Evolutionary conservation across 1,140 invertebrate genomes (phyloP).

Genomic region (Teleogryllus occipitalis): DNA sequence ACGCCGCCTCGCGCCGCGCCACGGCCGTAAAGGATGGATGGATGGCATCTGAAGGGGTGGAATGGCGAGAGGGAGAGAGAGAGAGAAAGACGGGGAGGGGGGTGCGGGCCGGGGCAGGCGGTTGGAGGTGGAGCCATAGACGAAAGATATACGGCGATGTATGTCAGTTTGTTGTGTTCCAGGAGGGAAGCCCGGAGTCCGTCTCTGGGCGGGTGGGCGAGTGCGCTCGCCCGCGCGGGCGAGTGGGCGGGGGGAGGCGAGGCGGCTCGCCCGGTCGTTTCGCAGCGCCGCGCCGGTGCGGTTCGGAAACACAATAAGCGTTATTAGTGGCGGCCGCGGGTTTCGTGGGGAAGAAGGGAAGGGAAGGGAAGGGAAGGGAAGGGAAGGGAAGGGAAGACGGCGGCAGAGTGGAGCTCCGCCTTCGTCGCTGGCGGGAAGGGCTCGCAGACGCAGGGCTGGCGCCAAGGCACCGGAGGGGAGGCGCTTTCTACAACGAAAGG

Average conservation of each 20-base stretch:
- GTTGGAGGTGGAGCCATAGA: conserved; percentile 18
- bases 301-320: background rate
- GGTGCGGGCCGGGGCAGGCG: conserved; percentile 10
- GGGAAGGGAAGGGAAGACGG: background rate
- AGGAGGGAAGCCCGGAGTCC: conserved; percentile 7
- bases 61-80: background rate
- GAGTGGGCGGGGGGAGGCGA: too few relatives aligned
- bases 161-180: conserved; percentile 14
- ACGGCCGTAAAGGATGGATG: background rate
- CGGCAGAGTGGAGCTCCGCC: background rate
- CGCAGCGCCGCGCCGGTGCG: background rate
- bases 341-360: background rate
- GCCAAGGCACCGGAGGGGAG: background rate
- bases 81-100: background rate
- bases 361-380: too few relatives aligned
- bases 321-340: background rate
- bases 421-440: too few relatives aligned
- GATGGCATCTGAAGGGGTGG: conserved; percentile 18
- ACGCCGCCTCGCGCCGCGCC: conserved; percentile 7
- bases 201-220: background rate
- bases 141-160: conserved; percentile 18
- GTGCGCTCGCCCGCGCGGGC: too few relatives aligned
- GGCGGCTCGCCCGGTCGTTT: too few relatives aligned
- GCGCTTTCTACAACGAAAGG: too few relatives aligned
- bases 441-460: background rate